phyloP scores from a whole-genome alignment of 1,140 invertebrate species.

The Lucilia sericata region DNA sequence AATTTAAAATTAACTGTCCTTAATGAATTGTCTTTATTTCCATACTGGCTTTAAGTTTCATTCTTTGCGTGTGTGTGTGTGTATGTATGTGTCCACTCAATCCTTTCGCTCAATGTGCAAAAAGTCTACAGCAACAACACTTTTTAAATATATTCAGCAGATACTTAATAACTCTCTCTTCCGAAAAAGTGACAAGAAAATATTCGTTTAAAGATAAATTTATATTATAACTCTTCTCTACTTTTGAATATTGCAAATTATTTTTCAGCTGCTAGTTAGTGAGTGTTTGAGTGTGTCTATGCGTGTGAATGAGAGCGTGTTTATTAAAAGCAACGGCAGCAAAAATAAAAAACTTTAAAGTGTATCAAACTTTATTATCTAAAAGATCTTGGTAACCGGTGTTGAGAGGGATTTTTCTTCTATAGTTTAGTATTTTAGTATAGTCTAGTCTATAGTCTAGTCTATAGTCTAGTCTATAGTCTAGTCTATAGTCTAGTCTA shows the following conservation, averaged over 20 bases:
- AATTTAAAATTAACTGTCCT: conserved; percentile 34
- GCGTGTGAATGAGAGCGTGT: neutral
- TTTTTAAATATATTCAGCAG: too few species aligned
- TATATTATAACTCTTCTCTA: neutral
- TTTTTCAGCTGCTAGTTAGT: too few species aligned
- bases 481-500: too few species aligned
- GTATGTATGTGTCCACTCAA: neutral
- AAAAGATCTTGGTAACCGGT: too few species aligned
- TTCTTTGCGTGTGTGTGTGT: neutral
- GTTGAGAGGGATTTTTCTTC: too few species aligned
- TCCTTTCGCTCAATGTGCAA: neutral
- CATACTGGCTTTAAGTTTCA: neutral
- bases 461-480: too few species aligned
- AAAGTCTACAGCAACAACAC: neutral
- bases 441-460: too few species aligned
- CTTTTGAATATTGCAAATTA: too few species aligned
- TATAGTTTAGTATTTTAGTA: too few species aligned
- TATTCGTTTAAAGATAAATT: neutral
- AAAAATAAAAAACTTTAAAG: neutral
- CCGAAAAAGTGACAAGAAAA: neutral
- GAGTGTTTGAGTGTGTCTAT: neutral
- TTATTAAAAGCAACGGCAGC: neutral
- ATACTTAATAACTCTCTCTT: too few species aligned
- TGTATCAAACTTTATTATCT: neutral
- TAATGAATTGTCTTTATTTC: conserved; percentile 9